Evolutionary conservation across 2,888 invertebrate genomes (phyloP).

Genomic region (Ennomos quercinarius): DNA sequence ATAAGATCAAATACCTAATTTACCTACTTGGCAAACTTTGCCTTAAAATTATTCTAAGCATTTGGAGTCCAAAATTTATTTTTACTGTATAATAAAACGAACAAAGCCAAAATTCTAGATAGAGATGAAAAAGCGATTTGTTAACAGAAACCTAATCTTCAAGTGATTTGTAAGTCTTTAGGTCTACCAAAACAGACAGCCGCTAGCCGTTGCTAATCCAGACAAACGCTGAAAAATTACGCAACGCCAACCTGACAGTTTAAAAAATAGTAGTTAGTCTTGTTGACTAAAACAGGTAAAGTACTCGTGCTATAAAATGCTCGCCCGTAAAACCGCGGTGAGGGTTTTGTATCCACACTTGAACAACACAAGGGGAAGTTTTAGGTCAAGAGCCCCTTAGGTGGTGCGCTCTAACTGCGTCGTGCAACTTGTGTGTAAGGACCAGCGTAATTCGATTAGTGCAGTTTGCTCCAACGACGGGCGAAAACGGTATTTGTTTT

Average conservation of each 20-base stretch:
- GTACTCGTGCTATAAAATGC: constrained; percentile 9
- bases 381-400: constrained; percentile 59
- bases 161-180: constrained; percentile 31
- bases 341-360: constrained; percentile 51
- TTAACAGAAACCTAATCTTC: constrained; percentile 25
- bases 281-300: constrained; percentile 6
- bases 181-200: constrained; percentile 32
- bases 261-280: no score
- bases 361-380: constrained; percentile 54
- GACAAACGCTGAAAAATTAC: constrained; percentile 35
- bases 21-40: no score
- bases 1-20: no score
- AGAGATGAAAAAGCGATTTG: constrained; percentile 6
- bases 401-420: constrained; percentile 41
- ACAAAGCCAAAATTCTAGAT: no score
- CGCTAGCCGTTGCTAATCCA: constrained; percentile 30
- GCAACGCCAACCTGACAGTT: not conserved
- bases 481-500: constrained; percentile 21
- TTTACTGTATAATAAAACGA: no score
- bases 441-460: constrained; percentile 50
- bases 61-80: no score
- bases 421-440: constrained; percentile 48
- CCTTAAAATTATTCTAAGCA: no score
- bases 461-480: constrained; percentile 13
- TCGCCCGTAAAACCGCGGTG: constrained; percentile 44